Evolutionary conservation across 2,797 vertebrate species (phyloP), one percentile per base, ranked within the genome.

Genomic region (Peromyscus aztecus): DNA sequence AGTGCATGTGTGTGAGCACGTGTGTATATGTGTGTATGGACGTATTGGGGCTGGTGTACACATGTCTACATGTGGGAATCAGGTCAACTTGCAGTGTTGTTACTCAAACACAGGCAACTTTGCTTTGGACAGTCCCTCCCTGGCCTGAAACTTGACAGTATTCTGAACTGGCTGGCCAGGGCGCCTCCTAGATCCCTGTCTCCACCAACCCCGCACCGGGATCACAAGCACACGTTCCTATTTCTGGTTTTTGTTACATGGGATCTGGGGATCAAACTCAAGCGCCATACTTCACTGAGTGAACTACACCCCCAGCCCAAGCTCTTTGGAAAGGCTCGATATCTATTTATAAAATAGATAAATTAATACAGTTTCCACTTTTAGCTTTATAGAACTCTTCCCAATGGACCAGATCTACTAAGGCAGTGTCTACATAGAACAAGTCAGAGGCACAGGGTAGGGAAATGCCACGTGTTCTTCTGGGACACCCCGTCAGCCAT

Each of bases 331-430:
- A 55, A 97, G 81, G 65, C 23, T 77, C 92, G 17, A 61, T 67
- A 10, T 63, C 19, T 85, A 19, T 46, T 76, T 91, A 86, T 71
- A 95, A 91, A 95, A 94, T 77, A 91, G 16, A 94, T 55, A 81
- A 40, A 31, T 84, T 71, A 76, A 81, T 21, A 88, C 37, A 84
- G 73, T 77, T 76, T 57, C 24, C 63, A 52, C 71, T 94, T 71
- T 81, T 43, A 67, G 57, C 75, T 87, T 95, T 87, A 80, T 0
- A 81, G 59, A 95, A 86, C 88, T 52, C 69, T 92, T 91, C 67
- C 40, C 63, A 83, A 4, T 82, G 76, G 90, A 81, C 49, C 55
- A 31, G 90, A 85, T 85, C 43, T 71, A 93, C 52, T 63, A 90
- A 81, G 14, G 2, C 61, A 86, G 31, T 14, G 77, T 95, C 93